Conservation (phyloP, 2,113 vertebrate species). For the Psammodynastes pulverulentus region DNA sequence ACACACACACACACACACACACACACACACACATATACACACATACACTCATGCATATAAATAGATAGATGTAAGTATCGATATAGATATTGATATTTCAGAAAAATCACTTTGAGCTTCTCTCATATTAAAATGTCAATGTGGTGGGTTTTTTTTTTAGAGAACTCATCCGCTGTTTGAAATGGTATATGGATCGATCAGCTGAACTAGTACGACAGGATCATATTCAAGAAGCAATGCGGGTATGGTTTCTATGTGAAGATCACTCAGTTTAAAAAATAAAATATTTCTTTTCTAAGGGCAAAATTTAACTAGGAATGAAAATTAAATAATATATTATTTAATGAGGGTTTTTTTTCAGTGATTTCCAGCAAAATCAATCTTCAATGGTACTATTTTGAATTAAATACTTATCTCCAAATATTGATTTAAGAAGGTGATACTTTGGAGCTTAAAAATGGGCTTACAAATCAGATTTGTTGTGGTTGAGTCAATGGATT, state of each 20-base stretch:
- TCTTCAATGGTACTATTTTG: not conserved
- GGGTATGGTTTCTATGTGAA: conserved; percentile 66
- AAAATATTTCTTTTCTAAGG: not conserved
- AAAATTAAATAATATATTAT: not conserved
- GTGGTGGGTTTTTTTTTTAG: conserved; percentile 68
- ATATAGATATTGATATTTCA: not conserved
- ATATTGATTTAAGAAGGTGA: not conserved
- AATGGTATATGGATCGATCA: conserved; percentile 98
- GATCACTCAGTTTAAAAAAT: rapidly evolving
- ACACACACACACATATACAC: not conserved
- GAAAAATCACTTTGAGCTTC: not conserved
- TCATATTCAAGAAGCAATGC: conserved; percentile 97
- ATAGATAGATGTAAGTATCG: not conserved
- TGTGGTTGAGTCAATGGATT: not conserved
- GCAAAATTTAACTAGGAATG: not conserved
- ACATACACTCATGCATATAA: not conserved
- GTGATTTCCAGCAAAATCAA: not conserved
- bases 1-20: too few relatives aligned
- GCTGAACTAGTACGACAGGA: conserved; percentile 92
- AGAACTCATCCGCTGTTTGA: conserved; percentile 94
- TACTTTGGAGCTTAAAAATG: not conserved
- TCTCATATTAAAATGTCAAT: not conserved
- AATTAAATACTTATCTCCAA: not conserved
- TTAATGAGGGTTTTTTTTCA: not conserved
- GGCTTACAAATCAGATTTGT: not conserved